phyloP scores from a whole-genome alignment of 2,797 vertebrate species.

The Gymnothorax javanicus region DNA sequence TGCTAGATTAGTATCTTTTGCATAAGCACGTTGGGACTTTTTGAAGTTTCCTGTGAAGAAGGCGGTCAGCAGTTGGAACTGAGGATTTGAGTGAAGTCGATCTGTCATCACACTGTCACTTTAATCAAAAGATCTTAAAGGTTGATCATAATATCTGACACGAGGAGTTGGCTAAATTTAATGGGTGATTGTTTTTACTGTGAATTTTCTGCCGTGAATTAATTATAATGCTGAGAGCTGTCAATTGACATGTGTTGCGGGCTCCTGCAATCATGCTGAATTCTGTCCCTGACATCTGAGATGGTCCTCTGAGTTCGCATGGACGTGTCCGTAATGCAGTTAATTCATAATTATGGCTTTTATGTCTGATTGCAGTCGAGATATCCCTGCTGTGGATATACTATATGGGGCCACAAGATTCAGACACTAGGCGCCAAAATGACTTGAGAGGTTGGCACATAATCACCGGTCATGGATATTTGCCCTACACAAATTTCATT shows the following conservation, averaged over 20 bases:
- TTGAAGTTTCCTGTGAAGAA: conserved; percentile 57
- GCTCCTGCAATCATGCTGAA: conserved; percentile 44
- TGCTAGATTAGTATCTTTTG: conserved; percentile 58
- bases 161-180: conserved; percentile 69
- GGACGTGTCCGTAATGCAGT: not conserved
- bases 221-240: conserved; percentile 51
- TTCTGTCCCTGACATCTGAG: conserved; percentile 59
- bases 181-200: conserved; percentile 65
- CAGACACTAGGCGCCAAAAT: not conserved
- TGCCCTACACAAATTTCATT: not conserved
- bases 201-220: conserved; percentile 60
- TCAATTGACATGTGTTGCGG: conserved; percentile 59
- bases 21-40: conserved; percentile 40
- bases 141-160: conserved; percentile 62
- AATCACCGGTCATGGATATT: not conserved
- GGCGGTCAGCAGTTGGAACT: conserved; percentile 68
- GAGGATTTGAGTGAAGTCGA: conserved; percentile 61
- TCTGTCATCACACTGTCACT: conserved; percentile 56
- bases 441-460: not conserved
- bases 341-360: not conserved
- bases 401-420: not conserved
- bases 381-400: not conserved
- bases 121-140: conserved; percentile 58
- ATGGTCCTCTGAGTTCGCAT: conserved; percentile 24
- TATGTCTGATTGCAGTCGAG: not conserved